phyloP scores from a whole-genome alignment of 1,140 invertebrate species.

The Thaumetopoea pityocampa region DNA sequence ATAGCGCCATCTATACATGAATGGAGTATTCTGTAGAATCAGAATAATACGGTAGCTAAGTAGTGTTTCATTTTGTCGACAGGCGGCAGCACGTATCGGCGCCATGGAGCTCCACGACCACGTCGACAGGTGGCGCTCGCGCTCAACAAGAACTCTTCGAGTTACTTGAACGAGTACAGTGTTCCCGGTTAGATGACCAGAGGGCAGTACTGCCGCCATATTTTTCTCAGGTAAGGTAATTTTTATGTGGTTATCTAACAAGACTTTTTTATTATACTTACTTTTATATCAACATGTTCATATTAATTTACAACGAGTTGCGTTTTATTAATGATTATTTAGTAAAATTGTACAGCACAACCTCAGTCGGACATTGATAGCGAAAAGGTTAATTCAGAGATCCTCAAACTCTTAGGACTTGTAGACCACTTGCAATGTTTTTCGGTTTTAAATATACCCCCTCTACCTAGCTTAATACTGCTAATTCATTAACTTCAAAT shows the following conservation, averaged over 20 bases:
- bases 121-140: conserved; percentile 71
- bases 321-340: too few species aligned
- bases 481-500: too few species aligned
- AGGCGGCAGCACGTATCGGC: conserved; percentile 74
- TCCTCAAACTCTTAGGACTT: too few species aligned
- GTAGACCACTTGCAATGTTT: too few species aligned
- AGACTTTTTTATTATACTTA: not conserved
- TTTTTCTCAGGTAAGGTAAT: conserved; percentile 91
- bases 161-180: conserved; percentile 92
- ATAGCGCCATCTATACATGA: conserved; percentile 41
- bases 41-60: conserved; percentile 6
- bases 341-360: too few species aligned
- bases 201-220: conserved; percentile 92
- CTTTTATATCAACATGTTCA: conserved; percentile 1
- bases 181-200: conserved; percentile 95
- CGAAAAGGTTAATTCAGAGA: too few species aligned
- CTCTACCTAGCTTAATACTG: too few species aligned
- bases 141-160: conserved; percentile 91
- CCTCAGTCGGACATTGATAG: too few species aligned
- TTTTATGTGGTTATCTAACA: too few species aligned
- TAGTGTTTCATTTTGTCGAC: conserved; percentile 34
- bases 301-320: too few species aligned
- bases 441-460: too few species aligned
- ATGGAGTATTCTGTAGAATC: not conserved
- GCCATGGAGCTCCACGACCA: conserved; percentile 70